These are phyloP conservation scores for Menidia beryllina DNA, from an alignment of 2,113 vertebrate species.

Conservation along the genomic window DNA sequence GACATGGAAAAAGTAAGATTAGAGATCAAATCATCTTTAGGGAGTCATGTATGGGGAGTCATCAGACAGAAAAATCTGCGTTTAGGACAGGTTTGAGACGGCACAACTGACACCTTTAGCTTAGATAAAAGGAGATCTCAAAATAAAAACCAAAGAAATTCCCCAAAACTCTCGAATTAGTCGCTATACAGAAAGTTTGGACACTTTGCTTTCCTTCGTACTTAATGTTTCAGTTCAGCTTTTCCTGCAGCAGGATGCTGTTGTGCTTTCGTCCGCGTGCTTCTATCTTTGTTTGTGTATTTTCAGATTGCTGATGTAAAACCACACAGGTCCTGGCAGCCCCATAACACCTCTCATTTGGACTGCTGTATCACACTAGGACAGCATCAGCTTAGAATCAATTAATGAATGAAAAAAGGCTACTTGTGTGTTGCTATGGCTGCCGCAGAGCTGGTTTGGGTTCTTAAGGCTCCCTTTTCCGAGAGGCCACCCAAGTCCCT, in stretches of 20 bases:
- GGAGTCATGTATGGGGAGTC: not conserved
- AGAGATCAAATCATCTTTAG: conserved; percentile 7
- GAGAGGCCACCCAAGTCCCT: conserved; percentile 24
- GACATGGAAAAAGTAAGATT: conserved; percentile 2
- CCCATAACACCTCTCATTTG: not conserved
- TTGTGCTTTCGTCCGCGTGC: not conserved
- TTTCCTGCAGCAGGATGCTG: not conserved
- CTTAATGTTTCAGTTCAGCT: not conserved
- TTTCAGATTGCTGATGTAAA: conserved; percentile 1
- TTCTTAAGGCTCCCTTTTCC: conserved; percentile 3
- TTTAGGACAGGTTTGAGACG: conserved; percentile 13
- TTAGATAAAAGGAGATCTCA: conserved; percentile 29
- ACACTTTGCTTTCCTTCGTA: conserved; percentile 20
- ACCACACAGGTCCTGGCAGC: conserved; percentile 1
- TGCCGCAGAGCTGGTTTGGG: not conserved
- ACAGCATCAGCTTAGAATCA: not conserved
- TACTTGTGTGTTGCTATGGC: conserved; percentile 24
- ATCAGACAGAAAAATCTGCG: conserved; percentile 21
- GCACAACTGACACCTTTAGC: conserved; percentile 44
- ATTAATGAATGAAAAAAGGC: not conserved
- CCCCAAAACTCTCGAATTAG: conserved; percentile 27
- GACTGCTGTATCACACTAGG: conserved; percentile 4
- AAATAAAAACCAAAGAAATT: conserved; percentile 12
- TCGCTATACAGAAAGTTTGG: conserved; percentile 40
- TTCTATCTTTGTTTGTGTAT: not conserved